Conservation (phyloP, 2,888 invertebrate genomes). For the Branchipolynoe longqiensis region DNA sequence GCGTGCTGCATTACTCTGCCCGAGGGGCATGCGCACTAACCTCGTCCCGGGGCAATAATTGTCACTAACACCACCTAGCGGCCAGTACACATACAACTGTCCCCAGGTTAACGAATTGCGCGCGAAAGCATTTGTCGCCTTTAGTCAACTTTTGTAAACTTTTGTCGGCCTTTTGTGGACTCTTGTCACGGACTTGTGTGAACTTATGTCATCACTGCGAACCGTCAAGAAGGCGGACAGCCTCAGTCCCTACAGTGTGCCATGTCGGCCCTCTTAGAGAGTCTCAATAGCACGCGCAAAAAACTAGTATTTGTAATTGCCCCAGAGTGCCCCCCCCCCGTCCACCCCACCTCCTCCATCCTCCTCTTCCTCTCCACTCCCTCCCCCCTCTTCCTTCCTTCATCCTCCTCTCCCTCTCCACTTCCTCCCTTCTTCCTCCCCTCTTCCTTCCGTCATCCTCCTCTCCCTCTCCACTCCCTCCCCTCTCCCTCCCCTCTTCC, state of each 20-base stretch:
- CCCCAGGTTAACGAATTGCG: constrained; percentile 9
- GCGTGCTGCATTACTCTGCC: no score
- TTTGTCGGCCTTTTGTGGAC: no score
- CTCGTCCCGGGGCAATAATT: not conserved
- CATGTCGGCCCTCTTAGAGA: not conserved
- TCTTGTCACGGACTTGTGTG: no score
- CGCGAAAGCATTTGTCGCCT: no score
- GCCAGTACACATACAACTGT: not conserved
- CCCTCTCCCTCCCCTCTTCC: not conserved
- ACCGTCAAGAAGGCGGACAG: constrained; percentile 23
- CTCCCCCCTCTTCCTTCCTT: not conserved
- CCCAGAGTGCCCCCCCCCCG: no score
- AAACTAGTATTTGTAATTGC: constrained; percentile 48
- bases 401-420: not conserved
- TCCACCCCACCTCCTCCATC: no score
- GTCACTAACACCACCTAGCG: constrained; percentile 2
- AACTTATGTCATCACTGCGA: no score
- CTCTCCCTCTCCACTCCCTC: not conserved
- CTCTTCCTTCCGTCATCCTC: not conserved
- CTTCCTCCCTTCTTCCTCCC: not conserved
- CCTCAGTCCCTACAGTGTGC: not conserved
- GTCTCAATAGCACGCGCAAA: not conserved
- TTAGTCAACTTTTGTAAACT: constrained; percentile 53
- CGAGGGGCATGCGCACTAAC: no score
- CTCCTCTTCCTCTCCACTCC: not conserved